These are phyloP conservation scores for Polypterus bichir DNA, from an alignment of 2,113 vertebrate genomes.

Conservation along the genomic window DNA sequence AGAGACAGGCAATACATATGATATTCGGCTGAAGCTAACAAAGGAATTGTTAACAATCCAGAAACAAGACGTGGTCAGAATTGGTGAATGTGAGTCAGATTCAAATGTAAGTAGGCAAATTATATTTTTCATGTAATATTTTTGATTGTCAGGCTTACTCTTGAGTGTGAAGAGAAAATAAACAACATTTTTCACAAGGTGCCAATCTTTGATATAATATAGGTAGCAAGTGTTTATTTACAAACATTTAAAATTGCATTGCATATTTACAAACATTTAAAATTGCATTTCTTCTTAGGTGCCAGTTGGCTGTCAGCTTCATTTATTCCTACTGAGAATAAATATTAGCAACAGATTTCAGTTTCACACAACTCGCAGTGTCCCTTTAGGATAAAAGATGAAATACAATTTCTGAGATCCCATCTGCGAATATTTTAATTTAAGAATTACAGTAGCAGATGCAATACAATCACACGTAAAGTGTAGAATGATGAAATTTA, in stretches of 20 bases:
- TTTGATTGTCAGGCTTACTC: constrained; percentile 9
- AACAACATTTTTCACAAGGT: background rate
- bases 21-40: constrained; percentile 74
- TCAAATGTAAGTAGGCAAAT: constrained; percentile 70
- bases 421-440: no score
- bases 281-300: background rate
- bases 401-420: background rate
- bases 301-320: background rate
- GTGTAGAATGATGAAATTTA: no score
- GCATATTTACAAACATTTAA: background rate
- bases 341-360: background rate
- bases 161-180: background rate
- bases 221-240: no score
- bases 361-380: background rate
- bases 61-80: constrained; percentile 80
- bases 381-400: background rate
- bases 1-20: constrained; percentile 64
- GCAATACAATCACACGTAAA: no score
- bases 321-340: background rate
- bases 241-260: no score
- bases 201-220: no score
- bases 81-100: constrained; percentile 52
- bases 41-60: constrained; percentile 77
- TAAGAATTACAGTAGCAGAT: no score
- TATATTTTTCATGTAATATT: constrained; percentile 1